phyloP scores from a whole-genome alignment of 2,888 invertebrate species.

The Cataglyphis rosenhaueri region DNA sequence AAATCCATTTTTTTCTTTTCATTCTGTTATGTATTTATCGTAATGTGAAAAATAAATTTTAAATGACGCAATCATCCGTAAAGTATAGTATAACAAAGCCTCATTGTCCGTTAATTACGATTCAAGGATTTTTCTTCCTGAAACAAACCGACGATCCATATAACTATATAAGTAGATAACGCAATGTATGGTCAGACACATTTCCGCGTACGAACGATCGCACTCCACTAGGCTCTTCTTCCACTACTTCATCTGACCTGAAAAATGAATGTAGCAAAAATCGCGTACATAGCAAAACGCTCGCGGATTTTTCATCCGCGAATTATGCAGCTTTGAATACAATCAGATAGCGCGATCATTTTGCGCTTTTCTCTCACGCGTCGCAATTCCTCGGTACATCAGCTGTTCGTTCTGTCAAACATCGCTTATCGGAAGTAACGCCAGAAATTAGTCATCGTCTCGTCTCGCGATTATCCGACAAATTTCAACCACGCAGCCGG shows the following conservation, averaged over 20 bases:
- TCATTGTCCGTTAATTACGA: not conserved
- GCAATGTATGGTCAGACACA: not conserved
- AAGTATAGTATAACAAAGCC: not conserved
- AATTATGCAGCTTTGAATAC: not conserved
- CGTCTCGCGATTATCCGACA: constrained; percentile 10
- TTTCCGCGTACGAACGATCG: not conserved
- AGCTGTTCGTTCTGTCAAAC: not conserved
- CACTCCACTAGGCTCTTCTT: not conserved
- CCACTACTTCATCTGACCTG: not conserved
- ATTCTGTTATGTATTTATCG: not conserved
- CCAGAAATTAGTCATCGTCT: not conserved
- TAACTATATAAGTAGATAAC: constrained; percentile 7
- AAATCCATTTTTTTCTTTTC: not conserved
- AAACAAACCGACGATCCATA: not conserved
- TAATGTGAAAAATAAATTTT: not conserved
- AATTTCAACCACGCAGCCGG: constrained; percentile 26
- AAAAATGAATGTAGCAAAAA: not conserved
- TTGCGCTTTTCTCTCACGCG: not conserved
- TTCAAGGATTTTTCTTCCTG: not conserved
- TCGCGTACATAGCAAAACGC: not conserved
- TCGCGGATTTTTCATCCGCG: not conserved
- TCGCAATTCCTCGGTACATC: not conserved
- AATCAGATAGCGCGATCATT: not conserved
- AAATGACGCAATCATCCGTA: not conserved
- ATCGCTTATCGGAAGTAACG: constrained; percentile 9